Evolutionary conservation across 2,888 invertebrate species (phyloP).

Genomic region (Melinaea marsaeus): DNA sequence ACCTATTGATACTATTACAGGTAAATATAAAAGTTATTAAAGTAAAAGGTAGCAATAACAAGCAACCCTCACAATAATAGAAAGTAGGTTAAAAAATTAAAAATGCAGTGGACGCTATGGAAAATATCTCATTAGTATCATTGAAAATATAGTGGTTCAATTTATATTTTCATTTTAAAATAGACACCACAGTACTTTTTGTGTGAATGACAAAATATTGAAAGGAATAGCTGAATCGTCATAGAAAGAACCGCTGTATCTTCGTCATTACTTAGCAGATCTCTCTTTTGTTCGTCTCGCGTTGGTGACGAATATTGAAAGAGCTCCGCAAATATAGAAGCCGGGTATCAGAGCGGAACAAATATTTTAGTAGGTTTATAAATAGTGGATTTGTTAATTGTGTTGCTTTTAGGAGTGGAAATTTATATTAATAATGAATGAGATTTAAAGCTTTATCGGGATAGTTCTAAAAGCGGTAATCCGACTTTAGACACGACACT

Average conservation of each 20-base stretch:
- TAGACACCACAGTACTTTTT: background rate
- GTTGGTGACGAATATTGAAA: slow-evolving; percentile 23
- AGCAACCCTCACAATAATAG: no score
- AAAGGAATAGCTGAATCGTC: slow-evolving; percentile 27
- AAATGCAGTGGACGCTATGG: no score
- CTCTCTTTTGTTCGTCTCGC: slow-evolving; percentile 26
- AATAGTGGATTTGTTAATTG: background rate
- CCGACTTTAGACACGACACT: background rate
- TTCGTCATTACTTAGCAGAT: slow-evolving; percentile 33
- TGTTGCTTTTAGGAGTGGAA: background rate
- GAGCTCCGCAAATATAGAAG: slow-evolving; percentile 10
- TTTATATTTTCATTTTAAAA: background rate
- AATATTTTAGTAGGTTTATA: slow-evolving; percentile 6
- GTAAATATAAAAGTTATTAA: slow-evolving; percentile 37
- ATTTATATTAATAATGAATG: slow-evolving; percentile 1
- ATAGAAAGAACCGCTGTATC: slow-evolving; percentile 26
- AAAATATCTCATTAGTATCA: no score
- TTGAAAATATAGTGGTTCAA: background rate
- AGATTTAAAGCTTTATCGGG: background rate
- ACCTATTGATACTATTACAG: slow-evolving; percentile 72
- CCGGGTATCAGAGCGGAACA: slow-evolving; percentile 5
- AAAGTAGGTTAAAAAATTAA: no score
- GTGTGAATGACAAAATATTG: slow-evolving; percentile 25
- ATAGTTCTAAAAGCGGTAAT: background rate
- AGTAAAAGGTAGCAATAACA: background rate